Evolutionary conservation across 2,797 vertebrate species (phyloP).

Genomic region (Sparus aurata): DNA sequence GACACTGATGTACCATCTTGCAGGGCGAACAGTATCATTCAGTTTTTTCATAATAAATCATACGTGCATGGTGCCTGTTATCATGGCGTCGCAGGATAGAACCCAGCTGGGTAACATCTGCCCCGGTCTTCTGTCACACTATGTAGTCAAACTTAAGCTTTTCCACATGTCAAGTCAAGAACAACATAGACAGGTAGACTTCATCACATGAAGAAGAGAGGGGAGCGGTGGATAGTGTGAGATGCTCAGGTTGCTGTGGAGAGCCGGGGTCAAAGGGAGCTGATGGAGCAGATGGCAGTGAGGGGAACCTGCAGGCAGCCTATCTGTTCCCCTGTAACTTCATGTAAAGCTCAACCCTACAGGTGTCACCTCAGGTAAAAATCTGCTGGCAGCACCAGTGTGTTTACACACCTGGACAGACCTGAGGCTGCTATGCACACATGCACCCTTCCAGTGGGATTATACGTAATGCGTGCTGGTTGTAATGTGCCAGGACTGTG

Average conservation of each 20-base stretch:
- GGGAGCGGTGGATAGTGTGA: conserved; percentile 29
- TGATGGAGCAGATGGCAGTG: conserved; percentile 76
- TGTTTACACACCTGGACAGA: conserved; percentile 71
- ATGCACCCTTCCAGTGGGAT: conserved; percentile 60
- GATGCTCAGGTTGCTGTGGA: conserved; percentile 58
- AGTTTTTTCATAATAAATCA: background rate
- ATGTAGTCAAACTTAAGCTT: background rate
- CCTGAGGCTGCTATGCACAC: conserved; percentile 38
- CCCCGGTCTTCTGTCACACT: background rate
- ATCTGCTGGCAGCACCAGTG: conserved; percentile 37
- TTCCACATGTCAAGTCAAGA: background rate
- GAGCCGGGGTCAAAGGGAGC: conserved; percentile 68
- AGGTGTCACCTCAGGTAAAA: conserved; percentile 49
- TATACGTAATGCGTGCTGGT: conserved; percentile 56
- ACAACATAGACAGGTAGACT: background rate
- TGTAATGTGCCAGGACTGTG: conserved; percentile 72
- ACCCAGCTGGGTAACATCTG: background rate
- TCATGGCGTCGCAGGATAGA: background rate
- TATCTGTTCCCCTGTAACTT: conserved; percentile 65
- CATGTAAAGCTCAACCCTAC: conserved; percentile 60
- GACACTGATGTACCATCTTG: background rate
- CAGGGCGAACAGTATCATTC: background rate
- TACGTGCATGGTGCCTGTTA: background rate
- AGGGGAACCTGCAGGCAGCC: conserved; percentile 69
- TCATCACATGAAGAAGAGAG: conserved; percentile 27